These are phyloP conservation scores for Athene noctua DNA, from an alignment of 2,113 vertebrate species.

Conservation along the genomic window DNA sequence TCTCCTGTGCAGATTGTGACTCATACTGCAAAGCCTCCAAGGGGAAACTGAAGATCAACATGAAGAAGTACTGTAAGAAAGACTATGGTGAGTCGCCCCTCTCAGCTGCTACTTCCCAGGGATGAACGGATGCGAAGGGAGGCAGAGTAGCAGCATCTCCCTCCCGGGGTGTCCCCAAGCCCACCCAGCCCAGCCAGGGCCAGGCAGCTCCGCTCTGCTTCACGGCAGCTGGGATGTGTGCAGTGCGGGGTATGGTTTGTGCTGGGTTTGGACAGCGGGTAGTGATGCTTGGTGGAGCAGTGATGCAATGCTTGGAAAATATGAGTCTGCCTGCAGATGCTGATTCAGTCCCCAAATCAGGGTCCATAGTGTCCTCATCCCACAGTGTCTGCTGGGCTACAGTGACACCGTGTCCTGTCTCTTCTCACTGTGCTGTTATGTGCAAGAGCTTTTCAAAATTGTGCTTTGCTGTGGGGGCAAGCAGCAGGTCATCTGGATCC, in stretches of 20 bases:
- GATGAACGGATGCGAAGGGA: rapidly evolving
- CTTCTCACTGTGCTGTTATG: rapidly evolving
- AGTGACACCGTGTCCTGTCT: rapidly evolving
- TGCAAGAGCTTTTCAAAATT: not conserved
- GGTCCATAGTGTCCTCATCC: not conserved
- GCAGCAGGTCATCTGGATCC: not conserved
- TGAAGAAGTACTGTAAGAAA: conserved; percentile 99
- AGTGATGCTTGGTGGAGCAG: no score
- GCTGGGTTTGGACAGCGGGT: not conserved
- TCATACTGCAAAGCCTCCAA: conserved; percentile 99
- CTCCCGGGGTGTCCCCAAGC: not conserved
- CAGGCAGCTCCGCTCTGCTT: not conserved
- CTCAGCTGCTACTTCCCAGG: not conserved
- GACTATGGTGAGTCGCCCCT: conserved; percentile 88
- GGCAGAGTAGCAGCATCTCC: not conserved
- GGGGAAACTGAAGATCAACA: conserved; percentile 98
- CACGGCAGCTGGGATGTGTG: rapidly evolving
- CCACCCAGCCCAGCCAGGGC: not conserved
- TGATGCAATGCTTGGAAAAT: rapidly evolving
- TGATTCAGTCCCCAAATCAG: not conserved
- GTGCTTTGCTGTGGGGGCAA: not conserved
- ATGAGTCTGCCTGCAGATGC: not conserved
- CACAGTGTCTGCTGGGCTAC: not conserved
- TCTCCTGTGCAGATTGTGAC: conserved; percentile 85
- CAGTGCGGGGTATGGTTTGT: rapidly evolving